Base-by-base conservation (phyloP, 2,888 invertebrate genomes). In the Parapristionchus giblindavisi region DNA sequence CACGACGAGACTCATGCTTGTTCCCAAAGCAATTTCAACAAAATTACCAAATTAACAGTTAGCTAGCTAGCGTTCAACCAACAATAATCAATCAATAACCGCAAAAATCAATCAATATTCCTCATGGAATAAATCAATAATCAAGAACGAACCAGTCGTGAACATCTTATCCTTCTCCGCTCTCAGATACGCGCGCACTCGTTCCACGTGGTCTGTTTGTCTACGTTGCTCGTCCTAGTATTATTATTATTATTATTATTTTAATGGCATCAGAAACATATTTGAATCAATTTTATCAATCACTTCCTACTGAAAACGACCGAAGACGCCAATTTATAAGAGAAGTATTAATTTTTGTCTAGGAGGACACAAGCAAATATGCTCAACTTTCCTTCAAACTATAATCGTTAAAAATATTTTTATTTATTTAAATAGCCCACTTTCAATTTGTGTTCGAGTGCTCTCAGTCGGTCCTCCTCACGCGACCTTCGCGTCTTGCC, bases 151-250 rank as follows among this genome's bases (percentile, higher is more conserved):
- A 66, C 72, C 32, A 5, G 38, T 40, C 17, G 75, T 58, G 68
- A 83, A 81, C 3, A 81, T 71, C 8, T 71, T 38, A 14, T 81
- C 81, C 65, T 81, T 83, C 32, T 75, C 70, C 36, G 52, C 63
- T n/a, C 29, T 11, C 40, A 84, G 66, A 77, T 81, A 80, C 38
- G 75, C 60, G 17, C 76, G 70, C 65, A 98, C 95, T 88, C 94
- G 93, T 75, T 93, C 92, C 38, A 96, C 95, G 90, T 99, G 99
- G 86, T 96, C 96, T 79, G 93, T 92, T 88, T 99, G 99, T 61
- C 94, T 93, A 79, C 93, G 93, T 82, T 93, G 93, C 90, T 99
- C 99, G 85, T 98, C 97, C 89, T 65, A 48, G 27, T 24, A 11
- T 36, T 11, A 93, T 92, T 21, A 61, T 56, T 27, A 56, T 56